Conservation (phyloP, 2,797 vertebrate genomes). For the Pygocentrus nattereri region DNA sequence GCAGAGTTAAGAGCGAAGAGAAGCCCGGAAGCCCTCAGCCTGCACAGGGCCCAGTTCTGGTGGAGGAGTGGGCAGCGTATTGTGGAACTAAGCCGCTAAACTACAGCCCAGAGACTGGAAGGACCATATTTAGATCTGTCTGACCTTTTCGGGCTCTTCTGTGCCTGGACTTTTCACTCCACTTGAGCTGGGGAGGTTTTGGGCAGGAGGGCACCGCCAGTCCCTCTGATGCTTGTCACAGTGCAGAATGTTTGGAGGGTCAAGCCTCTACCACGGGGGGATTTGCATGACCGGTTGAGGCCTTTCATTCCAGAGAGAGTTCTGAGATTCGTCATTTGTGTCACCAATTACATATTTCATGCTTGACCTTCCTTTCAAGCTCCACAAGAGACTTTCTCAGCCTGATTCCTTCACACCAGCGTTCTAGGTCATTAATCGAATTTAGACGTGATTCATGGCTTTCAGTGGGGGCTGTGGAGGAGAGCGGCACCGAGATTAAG, state of each 20-base stretch:
- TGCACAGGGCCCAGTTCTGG: not conserved
- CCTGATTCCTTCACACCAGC: not conserved
- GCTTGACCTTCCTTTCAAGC: constrained; percentile 7
- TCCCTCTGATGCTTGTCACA: constrained; percentile 9
- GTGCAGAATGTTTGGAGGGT: constrained; percentile 25
- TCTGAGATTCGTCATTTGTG: not conserved
- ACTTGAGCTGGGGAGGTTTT: not conserved
- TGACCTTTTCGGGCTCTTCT: constrained; percentile 18
- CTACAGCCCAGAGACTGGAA: not conserved
- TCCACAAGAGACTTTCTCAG: not conserved
- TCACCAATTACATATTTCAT: constrained; percentile 16
- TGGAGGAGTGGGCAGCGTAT: not conserved
- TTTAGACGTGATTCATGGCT: not conserved
- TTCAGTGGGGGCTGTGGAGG: too few species aligned
- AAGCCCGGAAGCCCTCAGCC: too few species aligned
- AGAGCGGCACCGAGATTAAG: too few species aligned
- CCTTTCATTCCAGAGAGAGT: constrained; percentile 25
- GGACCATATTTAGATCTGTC: constrained; percentile 5
- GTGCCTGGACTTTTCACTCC: constrained; percentile 11
- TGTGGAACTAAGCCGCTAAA: not conserved
- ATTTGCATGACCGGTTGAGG: not conserved
- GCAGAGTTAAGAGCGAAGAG: too few species aligned
- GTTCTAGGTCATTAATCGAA: constrained; percentile 22
- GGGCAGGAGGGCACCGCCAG: not conserved
- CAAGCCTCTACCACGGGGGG: constrained; percentile 5